These are phyloP conservation scores for Acanthacorydalis orientalis DNA, from an alignment of 2,888 invertebrate genomes.

Conservation along the genomic window DNA sequence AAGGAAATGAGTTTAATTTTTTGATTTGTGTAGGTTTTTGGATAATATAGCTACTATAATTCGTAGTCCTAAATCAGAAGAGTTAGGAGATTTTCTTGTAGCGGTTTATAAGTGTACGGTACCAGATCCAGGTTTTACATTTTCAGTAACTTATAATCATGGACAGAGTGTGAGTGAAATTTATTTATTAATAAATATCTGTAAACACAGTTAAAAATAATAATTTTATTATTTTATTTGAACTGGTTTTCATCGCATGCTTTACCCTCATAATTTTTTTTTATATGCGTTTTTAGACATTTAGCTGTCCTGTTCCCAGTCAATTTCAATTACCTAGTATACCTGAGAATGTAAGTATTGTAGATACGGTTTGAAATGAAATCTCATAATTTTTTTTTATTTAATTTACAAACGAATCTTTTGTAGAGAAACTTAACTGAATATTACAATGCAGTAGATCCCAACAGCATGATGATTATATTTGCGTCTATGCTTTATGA, in stretches of 20 bases:
- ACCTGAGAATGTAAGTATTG: slow-evolving; percentile 80
- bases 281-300: slow-evolving; percentile 49
- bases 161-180: slow-evolving; percentile 35
- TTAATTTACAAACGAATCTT: slow-evolving; percentile 4
- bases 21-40: slow-evolving; percentile 41
- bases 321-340: slow-evolving; percentile 79
- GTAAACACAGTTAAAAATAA: no score
- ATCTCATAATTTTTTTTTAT: slow-evolving; percentile 1
- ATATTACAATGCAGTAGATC: slow-evolving; percentile 94
- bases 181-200: not conserved
- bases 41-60: slow-evolving; percentile 67
- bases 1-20: slow-evolving; percentile 22
- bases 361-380: not conserved
- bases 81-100: slow-evolving; percentile 43
- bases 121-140: slow-evolving; percentile 47
- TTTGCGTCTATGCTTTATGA: slow-evolving; percentile 94
- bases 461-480: slow-evolving; percentile 85
- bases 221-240: no score
- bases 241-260: not conserved
- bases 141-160: slow-evolving; percentile 41
- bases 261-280: slow-evolving; percentile 13
- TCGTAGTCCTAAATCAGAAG: slow-evolving; percentile 36
- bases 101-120: slow-evolving; percentile 49
- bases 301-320: slow-evolving; percentile 61
- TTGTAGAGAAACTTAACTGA: slow-evolving; percentile 88